Base-by-base conservation (phyloP, 2,797 vertebrate genomes). In the Oophaga sylvatica region DNA sequence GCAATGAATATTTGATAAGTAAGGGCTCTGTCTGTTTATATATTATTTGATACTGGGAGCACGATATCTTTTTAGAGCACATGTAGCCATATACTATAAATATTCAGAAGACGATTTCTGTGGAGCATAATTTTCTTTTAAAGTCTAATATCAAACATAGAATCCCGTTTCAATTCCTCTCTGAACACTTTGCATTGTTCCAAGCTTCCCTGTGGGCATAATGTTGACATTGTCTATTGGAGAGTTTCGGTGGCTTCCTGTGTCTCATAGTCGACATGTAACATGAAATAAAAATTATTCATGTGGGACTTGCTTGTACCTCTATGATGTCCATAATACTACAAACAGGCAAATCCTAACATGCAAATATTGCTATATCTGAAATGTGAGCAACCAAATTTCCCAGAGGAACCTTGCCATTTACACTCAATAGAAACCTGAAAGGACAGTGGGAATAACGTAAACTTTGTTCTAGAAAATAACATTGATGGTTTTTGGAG, bases 321-420 rank as follows among this genome's bases (percentile, higher is more conserved):
- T 41, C 71, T 29, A 60, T 56, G 75, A 60, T 56, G 75, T 67
- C 78, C 17, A 29, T 84, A 67, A 78, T 63, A 59, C 78, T 63
- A 73, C 71, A 80, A 80, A 65, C 56, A 80, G 35, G 26, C 87
- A 84, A 29, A 81, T 81, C 62, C 20, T 12, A 26, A 71, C 56
- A 88, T 80, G 82, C 76, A 88, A 80, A 84, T 84, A 84, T 45
- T 83, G 35, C 62, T 67, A 16, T 73, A 73, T 41, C 76, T 70
- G 73, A 31, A 83, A 81, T 80, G 19, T 22, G 22, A 65, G 11
- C 67, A 73, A 11, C 45, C 2, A 62, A 12, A 62, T 80, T 67
- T 88, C 41, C 81, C 65, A 80, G 31, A 53, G 76, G 87, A 84
- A 5, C 17, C 26, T 41, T 45, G 56, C 76, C 84, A 84, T 73